A percentile compares a stretch with the other conserved stretches of the same genome.
Conservation (phyloP, 2,797 vertebrate species). For the Manis crassicaudata region DNA sequence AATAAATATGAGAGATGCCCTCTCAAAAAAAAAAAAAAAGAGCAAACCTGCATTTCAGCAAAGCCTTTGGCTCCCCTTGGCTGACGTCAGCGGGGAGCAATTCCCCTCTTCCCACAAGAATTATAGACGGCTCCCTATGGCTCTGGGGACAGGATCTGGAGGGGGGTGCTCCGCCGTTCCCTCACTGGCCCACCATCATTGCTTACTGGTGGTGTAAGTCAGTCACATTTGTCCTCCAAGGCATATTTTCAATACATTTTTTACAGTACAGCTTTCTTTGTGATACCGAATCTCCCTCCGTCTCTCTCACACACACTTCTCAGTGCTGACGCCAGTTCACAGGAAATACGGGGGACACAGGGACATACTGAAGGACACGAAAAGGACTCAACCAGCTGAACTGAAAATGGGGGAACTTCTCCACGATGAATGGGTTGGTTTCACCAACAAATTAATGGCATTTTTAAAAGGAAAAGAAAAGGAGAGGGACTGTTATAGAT, state of each 20-base stretch:
- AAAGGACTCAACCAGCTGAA: not conserved
- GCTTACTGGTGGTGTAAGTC: too few species aligned
- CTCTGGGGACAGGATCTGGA: too few species aligned
- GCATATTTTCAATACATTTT: too few species aligned
- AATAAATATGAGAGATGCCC: too few species aligned
- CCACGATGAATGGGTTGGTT: not conserved
- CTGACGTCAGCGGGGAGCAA: not conserved
- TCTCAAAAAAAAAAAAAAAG: too few species aligned
- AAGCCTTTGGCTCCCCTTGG: not conserved
- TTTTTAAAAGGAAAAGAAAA: not conserved
- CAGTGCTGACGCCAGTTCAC: not conserved
- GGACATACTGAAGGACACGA: not conserved
- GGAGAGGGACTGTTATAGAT: not conserved
- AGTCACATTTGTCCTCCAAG: not conserved
- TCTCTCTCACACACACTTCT: not conserved
- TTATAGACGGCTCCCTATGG: not conserved
- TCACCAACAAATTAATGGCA: not conserved
- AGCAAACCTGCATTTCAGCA: not conserved
- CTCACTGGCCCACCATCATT: not conserved
- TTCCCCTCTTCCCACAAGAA: not conserved
- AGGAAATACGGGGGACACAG: not conserved
- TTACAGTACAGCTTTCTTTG: not conserved
- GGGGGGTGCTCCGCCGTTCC: not conserved
- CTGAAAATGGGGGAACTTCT: not conserved
- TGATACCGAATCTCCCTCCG: not conserved